Evolutionary conservation across 1,140 invertebrate species (phyloP), one percentile per base, ranked within the genome.

Genomic region (Delia radicum): DNA sequence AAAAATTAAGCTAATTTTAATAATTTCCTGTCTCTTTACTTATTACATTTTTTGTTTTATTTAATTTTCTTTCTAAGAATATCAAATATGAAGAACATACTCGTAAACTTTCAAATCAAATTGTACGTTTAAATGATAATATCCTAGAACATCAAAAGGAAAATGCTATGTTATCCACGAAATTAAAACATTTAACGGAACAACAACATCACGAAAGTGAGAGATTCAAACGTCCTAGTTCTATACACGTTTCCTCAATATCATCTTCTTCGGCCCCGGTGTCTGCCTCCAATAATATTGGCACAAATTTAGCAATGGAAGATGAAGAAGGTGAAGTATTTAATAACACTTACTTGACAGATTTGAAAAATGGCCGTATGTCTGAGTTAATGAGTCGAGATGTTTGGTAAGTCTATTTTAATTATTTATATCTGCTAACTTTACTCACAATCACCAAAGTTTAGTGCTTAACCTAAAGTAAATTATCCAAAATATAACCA

Each of bases 311-410:
- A 37, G 90, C 90, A 77, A 93, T 93, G 87, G 93, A 93, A 76
- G 94, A 95, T 81, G 94, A 95, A 81, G 94, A 94, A 80, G 93
- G 92, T 27, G 93, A 94, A 87, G 88, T 94, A 29, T 94, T 94
- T 81, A 92, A 94, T 84, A 93, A 92, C 81, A 91, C 91, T 37
- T 94, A 91, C 78, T 83, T 93, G 63, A 87, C 88, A 2, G 92
- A 94, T 81, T 84, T 94, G 78, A 90, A 92, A 75, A 82, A 77
- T 61, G 83, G 85, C 4, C 77, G 79, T 31, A 79, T 79, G n/a
- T 78, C 78, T 0, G 80, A 84, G 18, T 78, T 71, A n/a, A 75
- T 78, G 69, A 76, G 71, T 28, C 61, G 61, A 15, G 77, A 77
- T 24, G 65, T 77, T 42, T 77, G 76, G 77, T 75, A 71, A 77